Evolutionary conservation across 2,888 invertebrate species (phyloP).

Genomic region (Drosophila pseudotakahashii): DNA sequence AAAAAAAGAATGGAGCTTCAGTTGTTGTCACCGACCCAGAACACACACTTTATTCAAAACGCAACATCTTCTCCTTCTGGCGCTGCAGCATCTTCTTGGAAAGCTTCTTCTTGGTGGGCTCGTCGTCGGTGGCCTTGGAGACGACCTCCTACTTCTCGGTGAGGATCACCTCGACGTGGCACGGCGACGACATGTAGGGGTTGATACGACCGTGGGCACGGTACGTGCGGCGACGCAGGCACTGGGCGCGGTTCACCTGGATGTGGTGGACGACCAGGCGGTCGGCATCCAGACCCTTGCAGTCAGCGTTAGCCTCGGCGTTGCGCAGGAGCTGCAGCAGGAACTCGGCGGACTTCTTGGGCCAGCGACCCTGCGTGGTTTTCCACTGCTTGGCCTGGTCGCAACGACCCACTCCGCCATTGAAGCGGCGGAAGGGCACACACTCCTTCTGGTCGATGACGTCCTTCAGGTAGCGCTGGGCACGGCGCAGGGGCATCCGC

Average conservation of each 20-base stretch:
- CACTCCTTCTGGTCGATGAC: constrained; percentile 98
- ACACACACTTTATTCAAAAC: constrained; percentile 84
- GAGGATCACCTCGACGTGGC: constrained; percentile 98
- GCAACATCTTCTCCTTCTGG: constrained; percentile 96
- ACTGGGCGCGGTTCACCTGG: constrained; percentile 98
- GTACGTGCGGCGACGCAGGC: constrained; percentile 98
- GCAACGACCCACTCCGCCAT: constrained; percentile 98
- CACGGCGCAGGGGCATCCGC: constrained; percentile 96
- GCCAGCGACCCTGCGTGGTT: constrained; percentile 99
- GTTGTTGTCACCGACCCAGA: constrained; percentile 62
- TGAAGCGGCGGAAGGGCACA: constrained; percentile 98
- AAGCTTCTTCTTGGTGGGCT: constrained; percentile 96
- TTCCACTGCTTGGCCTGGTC: constrained; percentile 98
- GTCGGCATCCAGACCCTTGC: constrained; percentile 98
- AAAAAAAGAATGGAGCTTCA: constrained; percentile 47
- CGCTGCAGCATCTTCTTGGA: constrained; percentile 98
- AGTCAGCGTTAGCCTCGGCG: constrained; percentile 99
- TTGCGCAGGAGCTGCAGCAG: constrained; percentile 97
- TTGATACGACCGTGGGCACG: constrained; percentile 99
- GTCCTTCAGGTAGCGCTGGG: constrained; percentile 97
- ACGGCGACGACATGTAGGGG: constrained; percentile 99
- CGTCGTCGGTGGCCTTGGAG: constrained; percentile 92
- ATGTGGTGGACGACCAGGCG: constrained; percentile 99
- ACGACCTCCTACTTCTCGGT: constrained; percentile 98
- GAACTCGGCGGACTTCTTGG: constrained; percentile 99